These are phyloP conservation scores for Drosophila asahinai DNA, from an alignment of 1,140 invertebrate species.

Conservation along the genomic window DNA sequence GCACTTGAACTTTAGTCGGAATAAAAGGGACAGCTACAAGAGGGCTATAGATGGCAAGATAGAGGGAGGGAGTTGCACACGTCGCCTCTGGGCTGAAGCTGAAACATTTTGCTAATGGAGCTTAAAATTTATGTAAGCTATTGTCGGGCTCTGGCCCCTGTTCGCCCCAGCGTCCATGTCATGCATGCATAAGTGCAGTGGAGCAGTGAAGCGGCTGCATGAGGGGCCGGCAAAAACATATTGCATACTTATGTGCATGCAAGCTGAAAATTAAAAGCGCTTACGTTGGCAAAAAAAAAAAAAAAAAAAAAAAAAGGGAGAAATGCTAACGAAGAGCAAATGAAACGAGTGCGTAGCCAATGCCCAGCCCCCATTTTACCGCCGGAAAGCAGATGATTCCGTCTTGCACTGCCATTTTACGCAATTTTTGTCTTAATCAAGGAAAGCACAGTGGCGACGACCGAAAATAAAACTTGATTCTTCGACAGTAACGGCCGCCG, in stretches of 20 bases:
- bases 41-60: background rate
- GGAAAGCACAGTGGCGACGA: constrained; percentile 6
- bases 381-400: constrained; percentile 58
- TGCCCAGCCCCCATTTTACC: constrained; percentile 29
- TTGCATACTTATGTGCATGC: constrained; percentile 83
- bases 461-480: constrained; percentile 1
- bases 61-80: constrained; percentile 34
- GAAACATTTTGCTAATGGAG: constrained; percentile 82
- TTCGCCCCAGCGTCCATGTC: constrained; percentile 45
- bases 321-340: constrained; percentile 55
- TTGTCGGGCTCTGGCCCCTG: constrained; percentile 53
- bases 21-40: background rate
- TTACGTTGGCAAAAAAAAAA: constrained; percentile 67
- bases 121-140: constrained; percentile 83
- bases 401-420: constrained; percentile 36
- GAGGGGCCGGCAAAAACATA: constrained; percentile 53
- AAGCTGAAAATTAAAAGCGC: constrained; percentile 83
- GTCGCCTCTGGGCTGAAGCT: constrained; percentile 64
- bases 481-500: constrained; percentile 30
- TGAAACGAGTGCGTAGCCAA: constrained; percentile 56
- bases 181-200: constrained; percentile 78
- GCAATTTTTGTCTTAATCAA: constrained; percentile 19
- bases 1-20: constrained; percentile 71
- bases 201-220: constrained; percentile 5
- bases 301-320: constrained; percentile 9